These are phyloP conservation scores for Coracopsis vasa DNA, from an alignment of 2,113 vertebrate species.

Conservation along the genomic window DNA sequence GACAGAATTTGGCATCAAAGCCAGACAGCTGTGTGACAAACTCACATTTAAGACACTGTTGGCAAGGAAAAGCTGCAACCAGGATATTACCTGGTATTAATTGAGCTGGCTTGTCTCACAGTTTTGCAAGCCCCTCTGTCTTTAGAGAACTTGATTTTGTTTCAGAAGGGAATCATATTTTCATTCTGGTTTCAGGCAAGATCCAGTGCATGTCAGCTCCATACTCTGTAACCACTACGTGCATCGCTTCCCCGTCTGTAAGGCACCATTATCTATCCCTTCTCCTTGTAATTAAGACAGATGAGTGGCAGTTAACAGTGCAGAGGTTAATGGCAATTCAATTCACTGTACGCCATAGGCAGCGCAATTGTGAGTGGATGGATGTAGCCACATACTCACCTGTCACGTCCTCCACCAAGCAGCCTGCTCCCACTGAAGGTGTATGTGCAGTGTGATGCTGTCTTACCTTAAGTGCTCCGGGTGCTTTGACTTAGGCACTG, in stretches of 20 bases:
- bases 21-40: not conserved
- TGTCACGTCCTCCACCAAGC: not conserved
- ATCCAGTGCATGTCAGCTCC: not conserved
- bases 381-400: not conserved
- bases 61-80: not conserved
- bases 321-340: not conserved
- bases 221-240: accelerated
- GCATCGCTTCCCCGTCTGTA: accelerated
- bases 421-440: not conserved
- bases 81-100: not conserved
- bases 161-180: not conserved
- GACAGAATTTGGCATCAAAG: not conserved
- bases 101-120: not conserved
- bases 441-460: not conserved
- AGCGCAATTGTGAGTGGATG: accelerated
- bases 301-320: not conserved
- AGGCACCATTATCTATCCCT: not conserved
- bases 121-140: not conserved
- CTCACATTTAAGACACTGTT: accelerated
- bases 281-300: not conserved
- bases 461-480: not conserved
- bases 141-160: not conserved
- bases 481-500: too few species aligned
- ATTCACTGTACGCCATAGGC: not conserved
- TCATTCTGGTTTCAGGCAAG: not conserved